These are phyloP conservation scores for Entosphenus tridentatus DNA, from an alignment of 2,113 vertebrate genomes.

Conservation along the genomic window DNA sequence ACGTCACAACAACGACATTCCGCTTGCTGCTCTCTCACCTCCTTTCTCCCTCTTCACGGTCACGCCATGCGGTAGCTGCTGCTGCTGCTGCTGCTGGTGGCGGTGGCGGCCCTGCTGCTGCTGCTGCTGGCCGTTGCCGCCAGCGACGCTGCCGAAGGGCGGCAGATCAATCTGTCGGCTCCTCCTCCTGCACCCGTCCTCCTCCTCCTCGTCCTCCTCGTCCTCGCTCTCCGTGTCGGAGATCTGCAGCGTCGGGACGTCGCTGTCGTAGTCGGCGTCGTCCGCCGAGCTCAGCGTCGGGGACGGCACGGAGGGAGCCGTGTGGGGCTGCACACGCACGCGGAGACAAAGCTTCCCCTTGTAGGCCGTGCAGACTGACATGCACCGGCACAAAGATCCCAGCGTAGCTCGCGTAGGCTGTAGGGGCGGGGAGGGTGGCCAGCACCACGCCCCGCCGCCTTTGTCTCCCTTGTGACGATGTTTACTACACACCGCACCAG, in stretches of 20 bases:
- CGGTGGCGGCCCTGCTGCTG: not conserved
- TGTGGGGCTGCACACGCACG: not conserved
- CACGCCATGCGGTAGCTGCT: not conserved
- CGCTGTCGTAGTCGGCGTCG: constrained; percentile 1
- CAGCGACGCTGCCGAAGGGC: not conserved
- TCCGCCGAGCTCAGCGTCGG: not conserved
- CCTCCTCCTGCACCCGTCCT: not conserved
- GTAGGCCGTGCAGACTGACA: too few relatives aligned
- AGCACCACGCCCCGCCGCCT: not conserved
- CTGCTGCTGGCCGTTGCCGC: not conserved
- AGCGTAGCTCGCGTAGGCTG: too few relatives aligned
- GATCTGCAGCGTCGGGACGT: constrained; percentile 1
- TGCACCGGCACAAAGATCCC: not conserved
- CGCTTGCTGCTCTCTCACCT: too few relatives aligned
- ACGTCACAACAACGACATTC: too few relatives aligned
- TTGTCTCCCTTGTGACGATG: not conserved
- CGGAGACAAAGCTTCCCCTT: not conserved
- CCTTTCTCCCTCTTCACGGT: too few relatives aligned
- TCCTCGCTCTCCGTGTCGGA: constrained; percentile 1
- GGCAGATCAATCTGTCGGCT: too few relatives aligned
- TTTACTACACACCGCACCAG: not conserved
- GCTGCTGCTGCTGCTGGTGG: not conserved
- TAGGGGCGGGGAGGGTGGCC: too few relatives aligned
- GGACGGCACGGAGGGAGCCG: not conserved
- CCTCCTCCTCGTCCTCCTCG: not conserved